Base-by-base conservation (phyloP, 1,140 invertebrate species). In the Mya arenaria region DNA sequence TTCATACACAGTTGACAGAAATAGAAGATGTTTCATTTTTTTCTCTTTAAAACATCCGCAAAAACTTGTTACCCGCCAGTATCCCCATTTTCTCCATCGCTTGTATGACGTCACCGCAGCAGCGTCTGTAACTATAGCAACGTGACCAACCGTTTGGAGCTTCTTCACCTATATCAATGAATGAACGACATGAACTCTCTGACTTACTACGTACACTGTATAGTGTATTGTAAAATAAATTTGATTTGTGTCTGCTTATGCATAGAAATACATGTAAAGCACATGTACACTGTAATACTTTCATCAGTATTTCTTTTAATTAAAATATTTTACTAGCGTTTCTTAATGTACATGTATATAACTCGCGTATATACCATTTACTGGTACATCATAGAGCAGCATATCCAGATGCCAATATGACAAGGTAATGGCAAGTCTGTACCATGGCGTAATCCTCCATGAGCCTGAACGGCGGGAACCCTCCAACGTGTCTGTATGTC, bases 1-100 rank as follows among this genome's bases (percentile, higher is more conserved):
- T n/a, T n/a, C n/a, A n/a, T n/a, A n/a, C n/a, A n/a, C n/a, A n/a
- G n/a, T n/a, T n/a, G n/a, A n/a, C n/a, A n/a, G n/a, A n/a, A n/a
- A n/a, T n/a, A n/a, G n/a, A n/a, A n/a, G n/a, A n/a, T n/a, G n/a
- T n/a, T n/a, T n/a, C n/a, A n/a, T n/a, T n/a, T n/a, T n/a, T n/a
- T n/a, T n/a, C n/a, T n/a, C n/a, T n/a, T n/a, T n/a, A n/a, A 52
- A 4, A 52, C 25, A 23, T 52, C 17, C 25, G 8, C 19, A 4
- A 44, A 52, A 4, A 52, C 17, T 52, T 8, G 25, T 4, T 74
- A 87, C 86, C 77, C 66, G 77, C 6, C 85, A 37, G 17, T 75
- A 37, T 15, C 86, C 86, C 56, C 62, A 73, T 68, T 83, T 83
- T 52, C 69, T 48, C 86, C 86, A 87, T 28, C 86, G 55, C 58